Evolutionary conservation across 2,797 vertebrate species (phyloP), one percentile per base, ranked within the genome.

Genomic region (Gambusia yucatana): DNA sequence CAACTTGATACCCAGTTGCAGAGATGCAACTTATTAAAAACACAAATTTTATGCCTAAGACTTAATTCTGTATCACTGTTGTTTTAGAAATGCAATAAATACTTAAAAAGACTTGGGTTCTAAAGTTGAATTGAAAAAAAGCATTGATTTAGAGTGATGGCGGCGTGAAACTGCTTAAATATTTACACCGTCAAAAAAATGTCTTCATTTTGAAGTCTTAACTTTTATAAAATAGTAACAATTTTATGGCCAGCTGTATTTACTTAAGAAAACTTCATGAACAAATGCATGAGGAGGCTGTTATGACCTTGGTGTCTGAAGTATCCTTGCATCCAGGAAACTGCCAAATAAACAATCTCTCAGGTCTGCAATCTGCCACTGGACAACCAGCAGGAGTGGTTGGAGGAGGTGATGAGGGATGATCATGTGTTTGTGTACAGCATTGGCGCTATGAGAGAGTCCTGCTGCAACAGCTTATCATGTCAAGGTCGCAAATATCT

Each of bases 401-500:
- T 87, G 25, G 74, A 89, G 80, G 75, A 88, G 84, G 88, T 83
- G 89, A 81, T 87, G 84, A 92, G 44, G 61, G 79, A 83, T n/a
- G 78, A 59, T 57, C 74, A 55, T 52, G 65, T 86, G 79, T 76
- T 65, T 78, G 73, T 73, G 76, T 67, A 59, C 81, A 48, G 55
- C 48, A 55, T 9, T 28, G 39, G 71, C 44, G 48, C 72, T 81
- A 76, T 79, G 67, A 78, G 70, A 16, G 55, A 77, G 47, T 47
- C 73, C 72, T 81, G 73, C 82, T 82, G 77, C 46, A 76, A 70
- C 78, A 77, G 76, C 81, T 90, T 91, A 92, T 93, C 89, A 0
- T 43, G 44, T 75, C 73, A 77, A 89, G 73, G 90, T 95, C 92
- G 43, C 81, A 91, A 90, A 90, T 88, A 87, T 86, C 74, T 90